Conservation (phyloP, 2,888 invertebrate genomes). For the Polyommatus icarus region DNA sequence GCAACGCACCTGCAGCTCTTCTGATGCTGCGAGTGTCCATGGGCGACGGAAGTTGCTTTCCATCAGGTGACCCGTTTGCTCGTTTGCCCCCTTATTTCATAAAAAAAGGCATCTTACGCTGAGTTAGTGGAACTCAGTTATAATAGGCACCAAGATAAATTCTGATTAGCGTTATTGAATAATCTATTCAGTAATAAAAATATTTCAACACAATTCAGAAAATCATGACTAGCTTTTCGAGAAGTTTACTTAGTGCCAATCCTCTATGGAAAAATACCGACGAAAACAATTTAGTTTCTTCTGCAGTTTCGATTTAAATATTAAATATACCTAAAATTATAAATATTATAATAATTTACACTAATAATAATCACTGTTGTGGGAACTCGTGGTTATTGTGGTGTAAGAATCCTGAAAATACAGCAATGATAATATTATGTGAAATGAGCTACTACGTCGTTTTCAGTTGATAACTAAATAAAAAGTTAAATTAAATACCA, state of each 20-base stretch:
- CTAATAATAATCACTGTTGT: neutral
- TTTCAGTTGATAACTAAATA: neutral
- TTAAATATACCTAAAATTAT: neutral
- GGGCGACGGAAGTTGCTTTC: too few relatives aligned
- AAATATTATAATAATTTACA: neutral
- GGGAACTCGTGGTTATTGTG: slow-evolving; percentile 11
- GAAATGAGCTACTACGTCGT: neutral
- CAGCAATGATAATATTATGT: neutral
- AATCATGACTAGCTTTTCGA: neutral
- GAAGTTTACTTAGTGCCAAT: neutral
- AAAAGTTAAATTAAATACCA: neutral
- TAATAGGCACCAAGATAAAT: too few relatives aligned
- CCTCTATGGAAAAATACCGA: neutral
- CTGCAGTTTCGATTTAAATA: neutral
- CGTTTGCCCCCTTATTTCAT: too few relatives aligned
- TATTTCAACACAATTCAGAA: neutral
- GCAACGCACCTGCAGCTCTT: too few relatives aligned
- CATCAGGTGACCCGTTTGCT: too few relatives aligned
- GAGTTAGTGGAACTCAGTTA: too few relatives aligned
- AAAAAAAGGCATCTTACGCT: too few relatives aligned
- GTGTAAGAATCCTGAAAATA: neutral
- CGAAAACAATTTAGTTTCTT: neutral
- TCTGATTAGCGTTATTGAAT: neutral
- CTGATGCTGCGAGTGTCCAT: too few relatives aligned
- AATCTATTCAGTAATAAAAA: neutral